Percentiles rank a stretch among this genome's conserved stretches.
phyloP scores from a whole-genome alignment of 2,888 invertebrate genomes.

The Xylota sylvarum region DNA sequence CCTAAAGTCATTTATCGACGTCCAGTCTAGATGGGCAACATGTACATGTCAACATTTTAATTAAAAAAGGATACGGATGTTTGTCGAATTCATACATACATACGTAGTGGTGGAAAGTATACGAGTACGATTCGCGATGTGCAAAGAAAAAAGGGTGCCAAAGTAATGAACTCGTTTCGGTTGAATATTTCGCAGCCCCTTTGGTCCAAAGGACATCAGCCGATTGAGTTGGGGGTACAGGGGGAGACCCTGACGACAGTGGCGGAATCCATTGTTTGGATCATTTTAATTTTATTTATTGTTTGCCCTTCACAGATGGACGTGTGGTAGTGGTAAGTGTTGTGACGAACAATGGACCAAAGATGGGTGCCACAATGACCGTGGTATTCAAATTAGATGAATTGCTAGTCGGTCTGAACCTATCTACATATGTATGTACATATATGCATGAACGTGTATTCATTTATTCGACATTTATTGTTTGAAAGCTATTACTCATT shows the following conservation, averaged over 20 bases:
- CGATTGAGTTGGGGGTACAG: background rate
- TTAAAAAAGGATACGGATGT: conserved; percentile 84
- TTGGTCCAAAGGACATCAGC: background rate
- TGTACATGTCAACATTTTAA: conserved; percentile 85
- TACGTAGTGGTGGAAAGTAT: background rate
- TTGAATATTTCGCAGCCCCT: conserved; percentile 49
- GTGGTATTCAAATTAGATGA: conserved; percentile 77
- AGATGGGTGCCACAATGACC: conserved; percentile 76
- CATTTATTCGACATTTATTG: conserved; percentile 72
- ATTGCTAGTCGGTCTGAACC: conserved; percentile 55
- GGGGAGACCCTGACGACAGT: conserved; percentile 33
- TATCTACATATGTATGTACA: background rate
- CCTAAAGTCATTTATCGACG: conserved; percentile 75
- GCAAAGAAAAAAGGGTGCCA: conserved; percentile 71
- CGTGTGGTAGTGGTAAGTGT: conserved; percentile 37
- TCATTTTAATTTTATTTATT: conserved; percentile 85
- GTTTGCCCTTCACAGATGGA: conserved; percentile 79
- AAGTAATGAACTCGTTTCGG: conserved; percentile 77
- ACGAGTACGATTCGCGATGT: conserved; percentile 44
- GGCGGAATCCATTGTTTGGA: conserved; percentile 82
- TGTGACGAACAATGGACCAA: conserved; percentile 69
- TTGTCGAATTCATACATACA: conserved; percentile 68
- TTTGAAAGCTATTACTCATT: conserved; percentile 77
- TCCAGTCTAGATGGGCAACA: conserved; percentile 71
- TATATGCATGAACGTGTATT: background rate